phyloP scores from a whole-genome alignment of 2,888 invertebrate species.

The Nipponacmea schrenckii region DNA sequence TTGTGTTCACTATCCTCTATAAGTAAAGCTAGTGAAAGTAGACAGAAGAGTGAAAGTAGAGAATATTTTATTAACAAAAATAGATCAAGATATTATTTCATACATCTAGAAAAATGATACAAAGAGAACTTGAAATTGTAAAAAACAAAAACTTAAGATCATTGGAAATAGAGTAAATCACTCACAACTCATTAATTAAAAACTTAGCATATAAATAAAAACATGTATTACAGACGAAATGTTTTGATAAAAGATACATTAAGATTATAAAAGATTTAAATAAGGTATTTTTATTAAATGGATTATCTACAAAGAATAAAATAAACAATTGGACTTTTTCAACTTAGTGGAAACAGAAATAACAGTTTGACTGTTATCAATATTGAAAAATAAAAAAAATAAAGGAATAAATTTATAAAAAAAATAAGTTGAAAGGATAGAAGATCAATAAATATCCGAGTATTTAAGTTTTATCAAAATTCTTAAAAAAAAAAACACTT shows the following conservation, averaged over 20 bases:
- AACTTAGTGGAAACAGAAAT: too few species aligned
- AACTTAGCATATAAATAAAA: too few species aligned
- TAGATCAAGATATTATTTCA: conserved; percentile 1
- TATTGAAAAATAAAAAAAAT: too few species aligned
- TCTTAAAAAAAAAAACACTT: too few species aligned
- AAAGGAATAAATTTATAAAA: too few species aligned
- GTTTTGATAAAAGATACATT: background rate
- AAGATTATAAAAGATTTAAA: conserved; percentile 10
- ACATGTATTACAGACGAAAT: conserved; percentile 4
- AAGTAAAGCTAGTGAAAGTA: conserved; percentile 21
- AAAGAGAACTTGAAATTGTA: background rate
- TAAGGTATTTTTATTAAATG: too few species aligned
- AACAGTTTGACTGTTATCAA: background rate
- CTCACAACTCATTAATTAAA: background rate
- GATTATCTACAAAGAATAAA: too few species aligned
- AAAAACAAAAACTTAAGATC: too few species aligned
- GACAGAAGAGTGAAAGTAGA: conserved; percentile 11
- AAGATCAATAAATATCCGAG: too few species aligned
- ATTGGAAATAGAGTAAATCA: background rate
- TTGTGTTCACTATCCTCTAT: conserved; percentile 37
- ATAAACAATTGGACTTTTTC: too few species aligned
- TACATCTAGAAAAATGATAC: conserved; percentile 8
- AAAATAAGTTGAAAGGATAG: too few species aligned
- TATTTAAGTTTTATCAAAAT: too few species aligned
- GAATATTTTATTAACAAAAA: background rate